Evolutionary conservation across 2,113 vertebrate species (phyloP), one percentile per base, ranked within the genome.

Genomic region (Thalassarche chlororhynchos): DNA sequence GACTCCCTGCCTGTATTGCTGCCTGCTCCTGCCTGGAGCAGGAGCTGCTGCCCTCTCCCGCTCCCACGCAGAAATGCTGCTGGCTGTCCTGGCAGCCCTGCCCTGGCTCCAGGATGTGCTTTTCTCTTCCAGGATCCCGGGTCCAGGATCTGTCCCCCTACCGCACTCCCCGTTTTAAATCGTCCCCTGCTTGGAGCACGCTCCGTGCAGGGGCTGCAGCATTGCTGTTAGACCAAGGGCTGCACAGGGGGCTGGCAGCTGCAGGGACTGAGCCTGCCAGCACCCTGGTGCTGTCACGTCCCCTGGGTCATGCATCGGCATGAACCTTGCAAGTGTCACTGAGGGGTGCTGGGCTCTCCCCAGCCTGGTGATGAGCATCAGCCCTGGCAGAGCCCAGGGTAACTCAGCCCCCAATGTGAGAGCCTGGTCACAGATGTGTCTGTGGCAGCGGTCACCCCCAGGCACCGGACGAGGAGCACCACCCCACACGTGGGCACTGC

Each of bases 381-480:
- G 8, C 18, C 42, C 55, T n/a, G 31, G 34, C 25, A 68, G 47
- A 47, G 44, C 25, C 0, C 1, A 36, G 49, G 36, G n/a, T 58
- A n/a, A 40, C 47, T 66, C 62, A 46, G 38, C 8, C 17, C 34
- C 32, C 78, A 8, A 0, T 0, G 1, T 5, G 7, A 46, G 64
- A 51, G 13, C 18, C 71, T 31, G 24, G 49, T 54, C 84, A 20
- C 0, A 0, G 40, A 16, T 2, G 1, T 0, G 0, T 34, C 29
- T 46, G 21, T 34, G 47, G n/a, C 75, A 69, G 36, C 0, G 0
- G 25, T 36, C 40, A 44, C 10, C 11, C 6, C 24, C 58, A 24
- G 52, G 42, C 42, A n/a, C 52, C 1, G 0, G 32, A 5, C 0
- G 1, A 38, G 38, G 29, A 84, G 23, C n/a, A 64, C 2, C 8